Percentiles rank a stretch among this genome's conserved stretches.
Evolutionary conservation across 1,140 invertebrate species (phyloP).

Genomic region (Apis dorsata): DNA sequence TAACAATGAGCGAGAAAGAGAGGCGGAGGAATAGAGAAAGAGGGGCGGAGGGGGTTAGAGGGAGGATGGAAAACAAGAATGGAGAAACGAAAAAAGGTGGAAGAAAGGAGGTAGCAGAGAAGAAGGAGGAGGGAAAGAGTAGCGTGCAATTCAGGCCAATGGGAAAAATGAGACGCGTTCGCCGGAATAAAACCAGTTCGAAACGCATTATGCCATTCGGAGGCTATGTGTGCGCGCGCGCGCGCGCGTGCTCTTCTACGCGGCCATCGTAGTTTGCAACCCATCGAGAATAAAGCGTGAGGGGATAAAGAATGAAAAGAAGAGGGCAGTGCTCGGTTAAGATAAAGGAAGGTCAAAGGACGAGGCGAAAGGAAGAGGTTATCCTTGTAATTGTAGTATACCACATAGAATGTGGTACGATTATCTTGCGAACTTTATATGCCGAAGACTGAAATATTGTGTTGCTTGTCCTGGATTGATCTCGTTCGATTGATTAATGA

Average conservation of each 20-base stretch:
- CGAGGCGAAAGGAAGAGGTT: background rate
- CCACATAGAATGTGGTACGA: background rate
- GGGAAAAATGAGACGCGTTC: conserved; percentile 67
- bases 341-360: conserved; percentile 50
- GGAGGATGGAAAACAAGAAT: conserved; percentile 35
- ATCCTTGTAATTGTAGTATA: background rate
- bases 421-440: background rate
- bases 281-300: conserved; percentile 71
- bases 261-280: conserved; percentile 36
- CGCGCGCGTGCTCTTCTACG: conserved; percentile 32
- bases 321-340: conserved; percentile 46
- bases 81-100: conserved; percentile 37
- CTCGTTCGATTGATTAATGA: background rate
- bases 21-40: conserved; percentile 26
- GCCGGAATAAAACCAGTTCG: conserved; percentile 72
- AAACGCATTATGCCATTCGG: conserved; percentile 66
- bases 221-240: conserved; percentile 22
- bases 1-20: conserved; percentile 42
- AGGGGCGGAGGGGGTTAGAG: background rate
- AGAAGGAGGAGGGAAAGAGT: conserved; percentile 44
- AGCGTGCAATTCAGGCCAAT: conserved; percentile 61
- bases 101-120: conserved; percentile 17
- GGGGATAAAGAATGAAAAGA: conserved; percentile 68
- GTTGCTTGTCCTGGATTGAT: background rate
- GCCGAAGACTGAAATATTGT: too few relatives aligned